Base-by-base conservation (phyloP, 2,888 invertebrate species). In the Unio pictorum region DNA sequence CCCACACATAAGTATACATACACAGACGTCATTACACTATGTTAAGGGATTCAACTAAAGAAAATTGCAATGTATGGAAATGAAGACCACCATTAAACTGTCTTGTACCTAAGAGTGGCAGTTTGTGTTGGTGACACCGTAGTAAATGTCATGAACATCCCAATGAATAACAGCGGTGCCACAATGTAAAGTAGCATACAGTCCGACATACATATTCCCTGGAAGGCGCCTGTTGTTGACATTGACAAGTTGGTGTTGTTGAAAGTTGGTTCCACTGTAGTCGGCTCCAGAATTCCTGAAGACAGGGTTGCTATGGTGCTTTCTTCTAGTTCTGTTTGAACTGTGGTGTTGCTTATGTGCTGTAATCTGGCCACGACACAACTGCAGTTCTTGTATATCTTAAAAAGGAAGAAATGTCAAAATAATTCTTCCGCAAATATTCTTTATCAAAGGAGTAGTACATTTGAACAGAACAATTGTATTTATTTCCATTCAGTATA, bases 111-210 rank as follows among this genome's bases (percentile, higher is more conserved):
- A 34, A 81, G 58, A 5, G 81, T 81, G 7, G 81, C 81, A 18
- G 81, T 81, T 65, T 81, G 81, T 56, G 76, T 74, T 0, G 81
- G 81, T 11, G 81, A 79, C 15, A 79, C 79, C 5, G 78, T 78
- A 64, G 78, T 78, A 57, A 81, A 81, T 7, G 79, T 80, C n/a
- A 80, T 58, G 55, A 81, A 64, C 81, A 81, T 77, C 8, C 81
- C 81, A 11, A 81, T 60, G 64, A 81, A 81, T 30, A 81, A 54
- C 15, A 80, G 60, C 0, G 81, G 81, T 34, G 77, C 81, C 5
- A 80, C 77, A 11, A 75, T 76, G 62, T 79, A 81, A 59, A 81
- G 62, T 54, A 80, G 60, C 59, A 75, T 71, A 64, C 81, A 81
- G 56, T 79, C 79, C 0, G 79, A 76, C 72, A 75, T 71, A 65